phyloP scores from a whole-genome alignment of 2,888 invertebrate species.

The Polyommatus icarus region DNA sequence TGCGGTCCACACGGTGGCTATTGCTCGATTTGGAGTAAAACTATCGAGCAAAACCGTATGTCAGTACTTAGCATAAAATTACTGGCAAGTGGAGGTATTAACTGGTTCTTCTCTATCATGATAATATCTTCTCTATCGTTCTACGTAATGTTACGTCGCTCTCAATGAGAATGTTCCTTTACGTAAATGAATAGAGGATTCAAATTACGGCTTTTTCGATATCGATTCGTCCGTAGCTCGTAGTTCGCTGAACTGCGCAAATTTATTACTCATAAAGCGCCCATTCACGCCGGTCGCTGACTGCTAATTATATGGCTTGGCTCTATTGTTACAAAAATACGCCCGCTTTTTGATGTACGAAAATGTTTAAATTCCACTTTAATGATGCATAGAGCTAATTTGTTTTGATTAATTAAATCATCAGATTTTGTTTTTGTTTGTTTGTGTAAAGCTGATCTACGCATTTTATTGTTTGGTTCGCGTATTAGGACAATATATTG shows the following conservation, averaged over 20 bases:
- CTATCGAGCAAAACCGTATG: too few species aligned
- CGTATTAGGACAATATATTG: background rate
- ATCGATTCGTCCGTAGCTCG: constrained; percentile 15
- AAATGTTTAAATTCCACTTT: background rate
- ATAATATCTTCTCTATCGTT: too few species aligned
- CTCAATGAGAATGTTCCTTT: background rate
- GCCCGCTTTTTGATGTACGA: background rate
- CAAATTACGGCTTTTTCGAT: constrained; percentile 15
- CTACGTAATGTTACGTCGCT: background rate
- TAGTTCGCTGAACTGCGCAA: constrained; percentile 5
- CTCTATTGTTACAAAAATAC: constrained; percentile 13
- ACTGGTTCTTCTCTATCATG: background rate
- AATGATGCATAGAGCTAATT: background rate
- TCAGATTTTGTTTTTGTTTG: background rate
- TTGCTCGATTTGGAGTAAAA: too few species aligned
- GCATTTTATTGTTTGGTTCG: background rate
- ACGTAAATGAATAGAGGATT: background rate
- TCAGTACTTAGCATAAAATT: too few species aligned
- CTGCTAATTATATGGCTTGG: constrained; percentile 24
- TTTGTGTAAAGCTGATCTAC: background rate
- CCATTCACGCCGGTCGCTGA: constrained; percentile 13
- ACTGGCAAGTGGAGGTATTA: background rate
- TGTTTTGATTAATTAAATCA: constrained; percentile 2
- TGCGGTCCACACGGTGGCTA: too few species aligned
- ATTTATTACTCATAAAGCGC: constrained; percentile 18